Evolutionary conservation across 2,888 invertebrate genomes (phyloP), one percentile per base, ranked within the genome.

Genomic region (Chromoteleia sp.): DNA sequence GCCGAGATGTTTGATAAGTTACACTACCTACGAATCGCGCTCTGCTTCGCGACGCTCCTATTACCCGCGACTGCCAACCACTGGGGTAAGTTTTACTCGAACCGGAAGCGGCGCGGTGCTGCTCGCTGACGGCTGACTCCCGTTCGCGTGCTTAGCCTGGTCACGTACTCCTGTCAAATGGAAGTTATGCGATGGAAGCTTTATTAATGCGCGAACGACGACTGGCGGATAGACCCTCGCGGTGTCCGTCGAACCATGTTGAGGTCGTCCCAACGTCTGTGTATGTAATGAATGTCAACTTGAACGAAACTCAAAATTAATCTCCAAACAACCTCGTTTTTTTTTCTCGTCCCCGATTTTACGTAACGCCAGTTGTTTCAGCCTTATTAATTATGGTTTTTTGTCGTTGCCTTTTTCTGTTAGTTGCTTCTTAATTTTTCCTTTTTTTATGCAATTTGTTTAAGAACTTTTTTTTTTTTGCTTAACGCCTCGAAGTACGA

Each of bases 121-220:
- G 68, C 33, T 4, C 67, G 41, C 54, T 19, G 54, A 81, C 75
- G 67, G 73, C 65, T 79, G 84, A 81, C 88, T 87, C 14, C 90
- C 91, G 90, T 91, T 88, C 87, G 87, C 85, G 86, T 85, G 84
- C 83, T 67, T 81, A 84, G 71, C 73, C 79, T 85, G 85, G 91
- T 89, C 91, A 90, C 91, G 91, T 90, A 91, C 88, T 88, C 91
- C 90, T 88, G 84, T 81, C 54, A 45, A 43, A 12, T 63, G 59
- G 39, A 68, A 71, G 39, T 41, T 50, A 75, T 59, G 75, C 52
- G 19, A 54, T 43, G 12, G 68, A 80, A 73, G 33, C 14, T 43
- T 12, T 30, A 30, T 59, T 61, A 61, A 41, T 54, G 61, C 5
- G 41, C 21, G n/a, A 30, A 10, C 15, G 33, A 41, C 12, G 15